phyloP scores from a whole-genome alignment of 2,113 vertebrate genomes.

The Daubentonia madagascariensis region DNA sequence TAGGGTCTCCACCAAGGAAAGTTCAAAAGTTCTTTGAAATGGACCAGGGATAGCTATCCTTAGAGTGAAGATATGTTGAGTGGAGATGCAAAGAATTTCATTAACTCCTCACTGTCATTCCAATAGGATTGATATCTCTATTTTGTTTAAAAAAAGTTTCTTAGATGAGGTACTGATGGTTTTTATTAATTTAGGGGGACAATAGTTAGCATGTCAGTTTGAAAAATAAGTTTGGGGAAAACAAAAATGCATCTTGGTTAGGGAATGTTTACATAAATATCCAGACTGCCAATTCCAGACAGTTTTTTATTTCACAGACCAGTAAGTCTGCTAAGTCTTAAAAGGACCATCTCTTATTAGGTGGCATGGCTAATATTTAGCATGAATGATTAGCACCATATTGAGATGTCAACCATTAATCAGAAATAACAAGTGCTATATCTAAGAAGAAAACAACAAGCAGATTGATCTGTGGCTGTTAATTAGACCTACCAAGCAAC shows the following conservation, averaged over 20 bases:
- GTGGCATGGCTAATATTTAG: not conserved
- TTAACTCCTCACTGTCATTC: not conserved
- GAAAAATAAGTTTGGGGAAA: not conserved
- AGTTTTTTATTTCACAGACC: not conserved
- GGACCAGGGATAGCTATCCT: not conserved
- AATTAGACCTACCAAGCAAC: not conserved
- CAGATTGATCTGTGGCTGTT: not conserved
- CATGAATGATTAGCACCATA: not conserved
- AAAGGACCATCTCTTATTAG: not conserved
- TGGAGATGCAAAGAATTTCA: not conserved
- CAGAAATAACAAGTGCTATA: not conserved
- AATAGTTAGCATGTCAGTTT: not conserved
- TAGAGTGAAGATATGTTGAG: not conserved
- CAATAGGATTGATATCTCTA: not conserved
- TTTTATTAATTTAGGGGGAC: not conserved
- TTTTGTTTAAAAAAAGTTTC: not conserved
- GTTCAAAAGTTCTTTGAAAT: not conserved
- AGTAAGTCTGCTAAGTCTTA: not conserved
- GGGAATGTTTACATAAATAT: not conserved
- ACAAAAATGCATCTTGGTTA: not conserved
- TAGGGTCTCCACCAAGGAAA: not conserved
- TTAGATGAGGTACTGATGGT: not conserved
- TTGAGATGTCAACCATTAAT: not conserved
- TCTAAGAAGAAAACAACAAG: not conserved
- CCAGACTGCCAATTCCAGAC: not conserved